Evolutionary conservation across 2,888 invertebrate species (phyloP).

Genomic region (Sarcophaga carnaria): DNA sequence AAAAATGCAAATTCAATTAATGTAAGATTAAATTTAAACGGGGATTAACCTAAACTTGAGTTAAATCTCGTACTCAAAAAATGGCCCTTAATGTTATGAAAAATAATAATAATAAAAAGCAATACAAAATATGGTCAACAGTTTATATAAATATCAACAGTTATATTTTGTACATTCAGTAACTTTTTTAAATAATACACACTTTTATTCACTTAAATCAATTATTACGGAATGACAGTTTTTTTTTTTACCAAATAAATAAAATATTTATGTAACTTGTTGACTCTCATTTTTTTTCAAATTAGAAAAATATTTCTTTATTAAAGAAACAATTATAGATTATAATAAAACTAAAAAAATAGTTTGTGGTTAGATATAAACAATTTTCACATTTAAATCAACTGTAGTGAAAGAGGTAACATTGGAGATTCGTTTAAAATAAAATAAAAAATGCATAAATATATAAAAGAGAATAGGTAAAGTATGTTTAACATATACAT

Average conservation of each 20-base stretch:
- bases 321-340: background rate
- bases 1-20: no score
- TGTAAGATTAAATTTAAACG: no score
- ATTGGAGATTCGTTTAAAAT: conserved; percentile 37
- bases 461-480: background rate
- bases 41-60: no score
- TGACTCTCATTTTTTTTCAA: background rate
- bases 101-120: background rate
- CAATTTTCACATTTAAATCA: conserved; percentile 19
- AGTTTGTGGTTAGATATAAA: background rate
- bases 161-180: background rate
- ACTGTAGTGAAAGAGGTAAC: conserved; percentile 42
- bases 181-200: background rate
- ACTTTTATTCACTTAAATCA: no score
- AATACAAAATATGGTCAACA: background rate
- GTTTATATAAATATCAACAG: background rate
- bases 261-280: conserved; percentile 11
- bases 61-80: no score
- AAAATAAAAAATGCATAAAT: background rate
- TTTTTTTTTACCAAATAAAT: background rate
- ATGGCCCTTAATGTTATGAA: no score
- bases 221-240: no score
- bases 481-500: conserved; percentile 1
- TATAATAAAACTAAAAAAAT: background rate
- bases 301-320: conserved; percentile 17